Conservation (phyloP, 2,113 vertebrate species). For the Solenodon paradoxus region DNA sequence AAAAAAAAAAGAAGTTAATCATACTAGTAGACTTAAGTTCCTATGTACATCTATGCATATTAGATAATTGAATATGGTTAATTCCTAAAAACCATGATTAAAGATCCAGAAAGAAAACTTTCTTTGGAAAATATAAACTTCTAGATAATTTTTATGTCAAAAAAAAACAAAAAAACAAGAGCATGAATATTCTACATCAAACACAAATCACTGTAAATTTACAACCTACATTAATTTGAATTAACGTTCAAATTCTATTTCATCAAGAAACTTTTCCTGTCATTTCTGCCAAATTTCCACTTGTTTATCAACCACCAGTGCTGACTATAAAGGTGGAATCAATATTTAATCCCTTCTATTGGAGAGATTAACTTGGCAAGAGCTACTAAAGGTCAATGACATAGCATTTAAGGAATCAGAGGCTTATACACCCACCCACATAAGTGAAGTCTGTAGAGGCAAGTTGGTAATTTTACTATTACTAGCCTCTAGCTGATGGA, state of each 20-base stretch:
- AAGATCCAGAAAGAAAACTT: background rate
- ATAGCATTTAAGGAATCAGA: background rate
- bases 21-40: background rate
- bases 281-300: background rate
- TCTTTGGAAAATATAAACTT: background rate
- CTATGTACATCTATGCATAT: background rate
- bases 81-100: background rate
- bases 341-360: background rate
- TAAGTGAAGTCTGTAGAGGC: background rate
- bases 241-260: background rate
- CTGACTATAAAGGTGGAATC: background rate
- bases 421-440: too few species aligned
- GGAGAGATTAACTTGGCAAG: background rate
- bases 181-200: background rate
- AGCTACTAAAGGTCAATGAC: background rate
- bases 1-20: background rate
- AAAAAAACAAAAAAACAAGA: background rate
- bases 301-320: fast-evolving
- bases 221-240: background rate
- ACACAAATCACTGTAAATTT: background rate
- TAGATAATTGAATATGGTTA: background rate
- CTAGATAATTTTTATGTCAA: background rate
- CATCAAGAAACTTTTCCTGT: background rate
- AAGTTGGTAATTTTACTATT: background rate
- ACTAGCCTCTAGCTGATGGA: background rate